A percentile compares a stretch with the other conserved stretches of the same genome.
Conservation (phyloP, 1,140 invertebrate genomes). For the Phortica variegata region DNA sequence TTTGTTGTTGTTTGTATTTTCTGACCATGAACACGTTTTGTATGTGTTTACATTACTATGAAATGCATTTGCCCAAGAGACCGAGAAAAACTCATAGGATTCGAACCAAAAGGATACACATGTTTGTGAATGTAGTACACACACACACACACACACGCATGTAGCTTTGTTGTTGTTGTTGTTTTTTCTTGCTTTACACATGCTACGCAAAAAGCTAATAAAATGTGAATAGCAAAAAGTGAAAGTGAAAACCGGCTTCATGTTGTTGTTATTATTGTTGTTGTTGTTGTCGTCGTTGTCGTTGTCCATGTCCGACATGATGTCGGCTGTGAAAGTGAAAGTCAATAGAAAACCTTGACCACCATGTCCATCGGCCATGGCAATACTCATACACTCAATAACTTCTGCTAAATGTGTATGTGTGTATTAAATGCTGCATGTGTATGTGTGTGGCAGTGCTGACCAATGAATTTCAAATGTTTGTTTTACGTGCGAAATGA, state of each 20-base stretch:
- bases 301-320: conserved; percentile 11
- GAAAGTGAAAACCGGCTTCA: conserved; percentile 46
- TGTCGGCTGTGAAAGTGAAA: conserved; percentile 53
- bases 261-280: conserved; percentile 8
- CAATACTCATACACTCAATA: conserved; percentile 12
- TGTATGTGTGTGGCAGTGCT: neutral
- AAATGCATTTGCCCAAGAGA: too few relatives aligned
- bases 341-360: conserved; percentile 55
- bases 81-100: too few relatives aligned
- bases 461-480: conserved; percentile 28
- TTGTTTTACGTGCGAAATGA: neutral
- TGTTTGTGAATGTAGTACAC: too few relatives aligned
- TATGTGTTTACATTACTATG: too few relatives aligned
- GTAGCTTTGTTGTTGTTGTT: neutral
- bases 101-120: too few relatives aligned
- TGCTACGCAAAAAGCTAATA: too few relatives aligned
- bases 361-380: conserved; percentile 8
- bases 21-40: too few relatives aligned
- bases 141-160: neutral
- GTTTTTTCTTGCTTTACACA: conserved; percentile 31
- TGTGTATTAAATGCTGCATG: too few relatives aligned
- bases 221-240: conserved; percentile 24
- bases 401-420: neutral
- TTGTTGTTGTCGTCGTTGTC: conserved; percentile 21
- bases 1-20: too few relatives aligned